phyloP scores from a whole-genome alignment of 1,140 invertebrate genomes.

The Thaumatotibia leucotreta region DNA sequence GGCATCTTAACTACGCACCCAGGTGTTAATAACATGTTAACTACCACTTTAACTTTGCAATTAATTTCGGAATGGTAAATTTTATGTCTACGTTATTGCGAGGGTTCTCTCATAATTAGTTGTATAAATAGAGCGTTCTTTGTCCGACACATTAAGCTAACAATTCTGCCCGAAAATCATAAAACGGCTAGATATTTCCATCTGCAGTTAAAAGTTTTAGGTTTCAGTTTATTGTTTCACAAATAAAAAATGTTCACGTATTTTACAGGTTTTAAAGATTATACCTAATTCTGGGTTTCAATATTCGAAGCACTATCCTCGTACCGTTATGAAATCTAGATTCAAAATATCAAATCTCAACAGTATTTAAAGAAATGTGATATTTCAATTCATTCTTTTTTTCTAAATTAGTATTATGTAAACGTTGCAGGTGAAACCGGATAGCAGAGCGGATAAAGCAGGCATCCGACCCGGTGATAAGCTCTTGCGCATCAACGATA shows the following conservation, averaged over 20 bases:
- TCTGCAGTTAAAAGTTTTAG: neutral
- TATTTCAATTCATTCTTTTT: too few relatives aligned
- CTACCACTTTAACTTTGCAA: neutral
- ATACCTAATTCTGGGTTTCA: too few relatives aligned
- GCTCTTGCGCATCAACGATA: constrained; percentile 86
- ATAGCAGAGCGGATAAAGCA: constrained; percentile 88
- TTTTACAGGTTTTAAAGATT: too few relatives aligned
- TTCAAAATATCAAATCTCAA: too few relatives aligned
- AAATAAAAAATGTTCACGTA: too few relatives aligned
- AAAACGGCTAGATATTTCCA: neutral
- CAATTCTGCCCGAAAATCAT: neutral
- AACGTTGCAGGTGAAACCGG: constrained; percentile 81
- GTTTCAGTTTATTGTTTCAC: neutral
- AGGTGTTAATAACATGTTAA: neutral
- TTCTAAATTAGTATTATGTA: neutral
- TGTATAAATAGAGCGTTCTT: neutral
- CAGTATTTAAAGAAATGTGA: too few relatives aligned
- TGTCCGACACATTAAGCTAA: neutral
- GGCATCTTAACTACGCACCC: too few relatives aligned
- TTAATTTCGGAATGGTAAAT: neutral
- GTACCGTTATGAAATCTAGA: too few relatives aligned
- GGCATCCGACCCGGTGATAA: constrained; percentile 90
- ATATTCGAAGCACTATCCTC: too few relatives aligned
- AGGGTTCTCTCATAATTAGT: neutral
- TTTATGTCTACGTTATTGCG: neutral